Base-by-base conservation (phyloP, 2,113 vertebrate species). In the Corythaixoides concolor region DNA sequence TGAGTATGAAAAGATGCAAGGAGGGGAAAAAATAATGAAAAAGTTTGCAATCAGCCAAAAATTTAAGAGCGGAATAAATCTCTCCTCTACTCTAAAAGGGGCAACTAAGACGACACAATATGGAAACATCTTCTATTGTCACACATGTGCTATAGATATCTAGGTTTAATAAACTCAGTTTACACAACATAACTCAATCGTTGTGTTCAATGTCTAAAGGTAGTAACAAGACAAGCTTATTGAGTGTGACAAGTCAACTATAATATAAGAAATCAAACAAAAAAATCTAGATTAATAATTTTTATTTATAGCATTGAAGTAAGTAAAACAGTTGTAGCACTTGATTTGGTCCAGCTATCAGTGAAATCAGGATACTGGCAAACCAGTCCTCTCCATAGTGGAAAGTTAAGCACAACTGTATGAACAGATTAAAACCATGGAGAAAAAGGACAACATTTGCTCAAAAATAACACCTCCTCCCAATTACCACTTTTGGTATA, bases 91-190 rank as follows among this genome's bases (percentile, higher is more conserved):
- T 15, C 12, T 13, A 67, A 88, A 69, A 76, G 12, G 12, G 2
- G 35, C 13, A 87, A 53, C 37, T 63, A 32, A 7, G 11, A 84
- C 47, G 66, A 76, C 14, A 39, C 23, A 72, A 56, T 56, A 41
- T 9, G 15, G 66, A 47, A 80, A 64, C 22, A 68, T 28, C 30
- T 72, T 84, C 35, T 12, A 45, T 6, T 49, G 14, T 64, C 43
- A 70, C 9, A 67, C 6, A 6, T 2, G 3, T 30, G 35, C 20
- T 63, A 28, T 0, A 76, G 22, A 53, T 18, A 66, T 0, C 78
- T 1, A n/a, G 9, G 56, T 74, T 85, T 28, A 78, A 67, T 32
- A 68, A 41, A 35, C 6, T 28, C 73, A 77, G 9, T 53, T 92
- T 47, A 81, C 6, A 55, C 16, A 90, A 32, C 19, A 4, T 1